Percentiles rank a stretch among this genome's conserved stretches.
Conservation (phyloP, 2,113 vertebrate genomes). For the Xiphias gladius region DNA sequence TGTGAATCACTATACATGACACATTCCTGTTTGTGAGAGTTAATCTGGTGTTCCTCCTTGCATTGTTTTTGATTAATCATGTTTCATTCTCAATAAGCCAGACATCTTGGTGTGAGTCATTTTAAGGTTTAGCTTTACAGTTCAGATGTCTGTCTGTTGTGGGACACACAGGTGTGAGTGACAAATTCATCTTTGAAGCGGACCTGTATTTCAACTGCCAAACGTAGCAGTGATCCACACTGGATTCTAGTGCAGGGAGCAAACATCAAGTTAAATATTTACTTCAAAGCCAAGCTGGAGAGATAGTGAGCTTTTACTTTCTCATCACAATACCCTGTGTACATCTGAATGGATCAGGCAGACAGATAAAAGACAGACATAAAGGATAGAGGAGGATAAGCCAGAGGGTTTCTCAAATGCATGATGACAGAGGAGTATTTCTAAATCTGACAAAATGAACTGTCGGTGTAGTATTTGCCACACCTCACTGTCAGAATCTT, state of each 20-base stretch:
- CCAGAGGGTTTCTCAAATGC: background rate
- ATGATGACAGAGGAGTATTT: background rate
- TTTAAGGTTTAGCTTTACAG: background rate
- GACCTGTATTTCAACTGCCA: background rate
- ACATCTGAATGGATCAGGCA: background rate
- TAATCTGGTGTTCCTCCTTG: background rate
- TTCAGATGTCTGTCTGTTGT: background rate
- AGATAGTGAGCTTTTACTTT: conserved; percentile 27
- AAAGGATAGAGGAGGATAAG: background rate
- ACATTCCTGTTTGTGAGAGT: background rate
- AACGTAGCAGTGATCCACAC: background rate
- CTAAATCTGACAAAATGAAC: background rate
- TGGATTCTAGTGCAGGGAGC: conserved; percentile 10
- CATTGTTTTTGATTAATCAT: background rate
- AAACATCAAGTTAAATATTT: conserved; percentile 69
- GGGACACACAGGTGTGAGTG: background rate
- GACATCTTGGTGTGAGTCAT: background rate
- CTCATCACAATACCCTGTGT: background rate
- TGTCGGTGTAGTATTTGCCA: conserved; percentile 9
- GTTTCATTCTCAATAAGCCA: background rate
- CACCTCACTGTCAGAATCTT: conserved; percentile 7
- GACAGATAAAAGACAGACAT: background rate
- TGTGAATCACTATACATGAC: conserved; percentile 23
- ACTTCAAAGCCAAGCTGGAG: background rate
- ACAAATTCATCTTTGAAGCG: background rate